phyloP scores from a whole-genome alignment of 2,797 vertebrate species.

The Enteromius afrohamiltoni region DNA sequence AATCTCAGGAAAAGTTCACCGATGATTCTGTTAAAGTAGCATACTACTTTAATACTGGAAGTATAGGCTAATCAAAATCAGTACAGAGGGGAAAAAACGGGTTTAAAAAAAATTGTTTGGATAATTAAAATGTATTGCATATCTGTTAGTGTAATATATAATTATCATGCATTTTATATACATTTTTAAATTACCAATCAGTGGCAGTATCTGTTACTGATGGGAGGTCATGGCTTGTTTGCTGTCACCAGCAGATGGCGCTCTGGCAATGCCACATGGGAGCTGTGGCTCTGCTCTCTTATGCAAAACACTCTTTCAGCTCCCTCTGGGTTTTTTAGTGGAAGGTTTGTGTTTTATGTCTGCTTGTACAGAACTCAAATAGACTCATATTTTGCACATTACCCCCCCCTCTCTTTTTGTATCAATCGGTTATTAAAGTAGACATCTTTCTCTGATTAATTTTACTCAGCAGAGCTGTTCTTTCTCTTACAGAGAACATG shows the following conservation, averaged over 20 bases:
- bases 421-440: conserved; percentile 1
- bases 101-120: neutral
- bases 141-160: neutral
- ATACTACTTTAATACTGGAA: neutral
- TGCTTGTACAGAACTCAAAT: neutral
- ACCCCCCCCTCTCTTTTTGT: neutral
- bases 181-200: neutral
- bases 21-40: neutral
- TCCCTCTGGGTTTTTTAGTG: neutral
- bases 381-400: neutral
- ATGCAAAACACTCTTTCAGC: neutral
- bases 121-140: neutral
- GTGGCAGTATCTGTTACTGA: neutral
- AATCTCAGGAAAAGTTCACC: neutral
- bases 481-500: neutral
- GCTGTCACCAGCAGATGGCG: conserved; percentile 52
- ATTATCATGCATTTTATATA: neutral
- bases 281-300: conserved; percentile 6
- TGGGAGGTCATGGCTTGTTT: conserved; percentile 26
- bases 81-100: neutral
- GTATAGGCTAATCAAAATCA: neutral
- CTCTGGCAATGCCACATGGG: conserved; percentile 49
- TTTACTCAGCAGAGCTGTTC: neutral
- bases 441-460: neutral
- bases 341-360: neutral